Conservation (phyloP, 2,113 vertebrate genomes). For the Lynx canadensis region DNA sequence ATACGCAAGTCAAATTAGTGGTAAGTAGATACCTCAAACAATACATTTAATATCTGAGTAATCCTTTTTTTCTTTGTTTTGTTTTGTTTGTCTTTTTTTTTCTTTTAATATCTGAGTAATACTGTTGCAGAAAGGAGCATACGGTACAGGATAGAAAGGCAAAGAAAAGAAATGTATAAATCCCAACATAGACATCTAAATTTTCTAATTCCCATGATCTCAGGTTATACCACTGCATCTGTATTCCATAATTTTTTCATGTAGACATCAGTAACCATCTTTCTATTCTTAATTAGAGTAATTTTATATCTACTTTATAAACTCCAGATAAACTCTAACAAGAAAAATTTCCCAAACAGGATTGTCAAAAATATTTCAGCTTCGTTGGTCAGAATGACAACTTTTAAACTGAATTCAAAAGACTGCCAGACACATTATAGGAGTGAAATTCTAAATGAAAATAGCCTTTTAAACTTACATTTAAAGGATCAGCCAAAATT, state of each 20-base stretch:
- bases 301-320: not conserved
- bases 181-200: not conserved
- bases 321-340: not conserved
- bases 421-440: not conserved
- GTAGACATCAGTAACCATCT: not conserved
- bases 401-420: not conserved
- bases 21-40: not conserved
- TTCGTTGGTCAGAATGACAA: not conserved
- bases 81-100: too few species aligned
- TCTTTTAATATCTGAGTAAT: not conserved
- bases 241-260: not conserved
- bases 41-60: not conserved
- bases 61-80: not conserved
- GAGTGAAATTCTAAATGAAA: not conserved
- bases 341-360: not conserved
- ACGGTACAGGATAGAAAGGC: not conserved
- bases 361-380: not conserved
- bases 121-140: not conserved
- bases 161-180: not conserved
- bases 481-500: not conserved
- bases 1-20: not conserved
- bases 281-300: not conserved
- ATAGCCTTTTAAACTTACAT: not conserved
- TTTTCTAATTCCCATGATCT: not conserved
- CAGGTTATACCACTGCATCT: not conserved